Evolutionary conservation across 2,113 vertebrate genomes (phyloP).

Genomic region (Podocnemis expansa): DNA sequence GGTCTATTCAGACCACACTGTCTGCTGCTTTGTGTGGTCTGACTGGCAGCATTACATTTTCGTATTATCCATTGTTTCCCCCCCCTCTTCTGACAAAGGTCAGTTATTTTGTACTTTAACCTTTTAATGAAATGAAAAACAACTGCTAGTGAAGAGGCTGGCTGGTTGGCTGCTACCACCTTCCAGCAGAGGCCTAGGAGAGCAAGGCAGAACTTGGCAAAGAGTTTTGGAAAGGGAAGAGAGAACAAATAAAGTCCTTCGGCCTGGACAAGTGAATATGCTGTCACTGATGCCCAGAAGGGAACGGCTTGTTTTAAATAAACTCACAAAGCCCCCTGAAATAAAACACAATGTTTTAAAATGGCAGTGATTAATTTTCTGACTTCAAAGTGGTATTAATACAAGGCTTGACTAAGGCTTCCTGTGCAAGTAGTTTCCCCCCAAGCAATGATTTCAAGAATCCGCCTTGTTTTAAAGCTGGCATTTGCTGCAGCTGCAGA

Average conservation of each 20-base stretch:
- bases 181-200: slow-evolving; percentile 40
- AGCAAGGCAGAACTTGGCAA: slow-evolving; percentile 48
- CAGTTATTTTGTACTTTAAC: neutral
- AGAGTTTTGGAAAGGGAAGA: slow-evolving; percentile 42
- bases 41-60: neutral
- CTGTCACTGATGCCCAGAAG: slow-evolving; percentile 70
- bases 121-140: neutral
- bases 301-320: slow-evolving; percentile 71
- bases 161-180: neutral
- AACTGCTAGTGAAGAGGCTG: neutral
- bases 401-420: slow-evolving; percentile 79
- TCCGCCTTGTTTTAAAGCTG: slow-evolving; percentile 75
- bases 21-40: neutral
- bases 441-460: slow-evolving; percentile 75
- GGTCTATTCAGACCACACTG: neutral
- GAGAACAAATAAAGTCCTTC: slow-evolving; percentile 45
- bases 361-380: slow-evolving; percentile 75
- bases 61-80: neutral
- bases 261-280: slow-evolving; percentile 67
- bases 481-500: slow-evolving; percentile 86
- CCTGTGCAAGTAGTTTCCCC: slow-evolving; percentile 77
- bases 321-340: slow-evolving; percentile 70
- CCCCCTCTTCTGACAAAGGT: neutral
- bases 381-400: slow-evolving; percentile 86
- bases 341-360: slow-evolving; percentile 71